Base-by-base conservation (phyloP, 2,888 invertebrate species). In the Glaucopsyche alexis region DNA sequence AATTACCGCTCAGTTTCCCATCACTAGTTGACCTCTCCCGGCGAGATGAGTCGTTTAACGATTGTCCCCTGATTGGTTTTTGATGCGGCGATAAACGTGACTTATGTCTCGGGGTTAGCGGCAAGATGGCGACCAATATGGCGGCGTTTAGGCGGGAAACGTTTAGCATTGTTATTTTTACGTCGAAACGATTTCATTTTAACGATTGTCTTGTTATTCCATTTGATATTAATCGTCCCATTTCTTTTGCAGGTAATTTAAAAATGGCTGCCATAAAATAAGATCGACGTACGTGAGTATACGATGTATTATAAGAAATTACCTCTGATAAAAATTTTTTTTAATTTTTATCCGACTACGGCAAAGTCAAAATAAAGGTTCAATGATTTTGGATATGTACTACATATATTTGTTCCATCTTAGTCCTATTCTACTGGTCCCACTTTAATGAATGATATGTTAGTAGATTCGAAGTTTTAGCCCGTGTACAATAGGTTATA, bases 81-180 rank as follows among this genome's bases (percentile, higher is more conserved):
- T 91, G 92, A 92, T 91, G 92, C 84, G 83, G 90, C 90, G 89
- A 88, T 88, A 89, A 90, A 90, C 89, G 92, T 92, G 92, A 91
- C 91, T 91, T 91, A 91, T 89, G 91, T 85, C 89, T 87, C 81
- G 81, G 80, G 82, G 81, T 87, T 87, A 85, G 82, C 83, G 82
- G 90, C 89, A 90, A 90, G 87, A 89, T 79, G 83, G 88, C 85
- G 84, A 87, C 82, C 29, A 38, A 29, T 0, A 85, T 86, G 86
- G 88, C 87, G 85, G 60, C 60, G 80, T 84, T 85, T 83, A 86
- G 87, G 87, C 85, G 87, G 87, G 78, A 76, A 83, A 81, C 85
- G 82, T 85, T 88, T 89, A 88, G 89, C 83, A 82, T 84, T 85
- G 80, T 89, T 85, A 86, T 87, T 83, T 86, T 79, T 77, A 78